Evolutionary conservation across 2,797 vertebrate species (phyloP).

Genomic region (Clarias laeviceps): DNA sequence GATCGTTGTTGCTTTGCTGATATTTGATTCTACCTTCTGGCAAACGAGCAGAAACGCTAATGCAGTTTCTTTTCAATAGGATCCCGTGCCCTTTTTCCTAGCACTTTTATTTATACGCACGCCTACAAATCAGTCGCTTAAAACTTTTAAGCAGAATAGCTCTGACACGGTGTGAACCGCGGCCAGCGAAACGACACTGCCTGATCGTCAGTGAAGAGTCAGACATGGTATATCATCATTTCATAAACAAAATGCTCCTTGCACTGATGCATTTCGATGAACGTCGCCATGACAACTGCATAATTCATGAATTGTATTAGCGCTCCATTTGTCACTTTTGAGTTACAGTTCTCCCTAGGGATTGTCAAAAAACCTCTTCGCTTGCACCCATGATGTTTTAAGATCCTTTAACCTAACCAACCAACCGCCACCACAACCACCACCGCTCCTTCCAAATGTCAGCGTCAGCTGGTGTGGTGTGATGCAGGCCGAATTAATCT

Average conservation of each 20-base stretch:
- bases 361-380: constrained; percentile 55
- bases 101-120: constrained; percentile 10
- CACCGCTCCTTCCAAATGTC: constrained; percentile 52
- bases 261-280: constrained; percentile 75
- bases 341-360: constrained; percentile 74
- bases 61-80: background rate
- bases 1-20: constrained; percentile 54
- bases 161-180: constrained; percentile 21
- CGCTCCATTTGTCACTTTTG: constrained; percentile 76
- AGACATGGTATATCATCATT: constrained; percentile 74
- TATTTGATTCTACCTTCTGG: constrained; percentile 9
- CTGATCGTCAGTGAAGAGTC: constrained; percentile 48
- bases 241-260: constrained; percentile 73
- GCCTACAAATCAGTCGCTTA: constrained; percentile 21
- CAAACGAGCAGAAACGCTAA: background rate
- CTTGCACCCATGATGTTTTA: constrained; percentile 49
- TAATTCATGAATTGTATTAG: constrained; percentile 83
- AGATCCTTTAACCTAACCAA: constrained; percentile 18
- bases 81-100: background rate
- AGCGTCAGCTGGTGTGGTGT: constrained; percentile 52
- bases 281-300: constrained; percentile 82
- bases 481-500: constrained; percentile 57
- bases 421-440: constrained; percentile 30
- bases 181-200: constrained; percentile 37
- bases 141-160: constrained; percentile 36